Conservation (phyloP, 2,797 vertebrate genomes). For the Cuculus canorus region DNA sequence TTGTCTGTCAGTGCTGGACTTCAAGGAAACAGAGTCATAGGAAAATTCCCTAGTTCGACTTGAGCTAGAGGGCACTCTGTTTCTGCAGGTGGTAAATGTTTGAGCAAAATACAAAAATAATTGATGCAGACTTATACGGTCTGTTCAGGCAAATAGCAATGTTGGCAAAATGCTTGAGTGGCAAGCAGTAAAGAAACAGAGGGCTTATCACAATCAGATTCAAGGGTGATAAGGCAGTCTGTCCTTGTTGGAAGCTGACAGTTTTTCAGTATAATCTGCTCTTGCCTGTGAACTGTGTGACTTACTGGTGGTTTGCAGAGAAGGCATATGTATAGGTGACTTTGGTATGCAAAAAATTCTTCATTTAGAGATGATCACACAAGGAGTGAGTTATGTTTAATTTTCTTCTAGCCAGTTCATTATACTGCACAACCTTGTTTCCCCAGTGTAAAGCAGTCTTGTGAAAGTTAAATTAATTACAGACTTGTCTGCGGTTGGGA, state of each 20-base stretch:
- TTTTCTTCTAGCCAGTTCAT: constrained; percentile 1
- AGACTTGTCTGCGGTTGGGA: not conserved
- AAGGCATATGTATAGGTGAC: not conserved
- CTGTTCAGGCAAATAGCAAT: not conserved
- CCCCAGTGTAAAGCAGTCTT: not conserved
- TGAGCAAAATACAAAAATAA: not conserved
- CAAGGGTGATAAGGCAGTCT: not conserved
- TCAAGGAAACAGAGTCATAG: not conserved
- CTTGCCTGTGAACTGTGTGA: not conserved
- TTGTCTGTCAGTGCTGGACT: not conserved
- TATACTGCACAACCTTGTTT: not conserved
- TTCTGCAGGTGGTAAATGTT: constrained; percentile 11
- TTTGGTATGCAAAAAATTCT: not conserved
- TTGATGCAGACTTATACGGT: not conserved
- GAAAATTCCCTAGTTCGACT: not conserved
- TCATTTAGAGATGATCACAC: not conserved
- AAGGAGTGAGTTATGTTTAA: not conserved
- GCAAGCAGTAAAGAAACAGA: not conserved
- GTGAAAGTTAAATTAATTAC: not conserved
- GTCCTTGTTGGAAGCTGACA: not conserved
- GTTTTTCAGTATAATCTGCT: not conserved
- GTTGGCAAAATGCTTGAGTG: not conserved
- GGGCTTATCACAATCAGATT: not conserved
- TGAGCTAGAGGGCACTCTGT: constrained; percentile 25
- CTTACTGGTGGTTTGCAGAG: not conserved